These are phyloP conservation scores for Polypedilum vanderplanki DNA, from an alignment of 1,140 invertebrate genomes.

Conservation along the genomic window DNA sequence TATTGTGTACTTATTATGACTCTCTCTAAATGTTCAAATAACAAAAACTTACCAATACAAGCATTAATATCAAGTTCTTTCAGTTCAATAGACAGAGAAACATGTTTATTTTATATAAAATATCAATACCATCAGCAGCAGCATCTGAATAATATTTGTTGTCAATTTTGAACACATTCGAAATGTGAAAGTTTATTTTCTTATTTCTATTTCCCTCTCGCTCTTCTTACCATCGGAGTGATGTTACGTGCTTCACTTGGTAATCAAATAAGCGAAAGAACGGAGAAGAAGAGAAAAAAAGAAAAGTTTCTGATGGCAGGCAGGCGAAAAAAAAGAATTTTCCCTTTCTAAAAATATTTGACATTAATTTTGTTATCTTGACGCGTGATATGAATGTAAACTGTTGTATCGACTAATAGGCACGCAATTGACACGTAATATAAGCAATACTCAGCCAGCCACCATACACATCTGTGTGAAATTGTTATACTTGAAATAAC, in stretches of 20 bases:
- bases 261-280: background rate
- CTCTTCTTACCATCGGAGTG: background rate
- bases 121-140: background rate
- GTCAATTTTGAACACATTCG: background rate
- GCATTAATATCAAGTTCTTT: too few relatives aligned
- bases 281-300: background rate
- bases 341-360: slow-evolving; percentile 22
- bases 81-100: background rate
- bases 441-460: background rate
- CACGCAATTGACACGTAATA: slow-evolving; percentile 28
- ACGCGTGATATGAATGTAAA: slow-evolving; percentile 15
- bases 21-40: too few relatives aligned
- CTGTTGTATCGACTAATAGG: slow-evolving; percentile 23
- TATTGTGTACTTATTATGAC: too few relatives aligned
- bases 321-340: background rate
- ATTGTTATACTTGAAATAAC: background rate
- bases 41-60: too few relatives aligned
- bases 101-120: slow-evolving; percentile 20
- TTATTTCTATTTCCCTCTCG: too few relatives aligned
- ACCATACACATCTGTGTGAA: background rate
- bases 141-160: slow-evolving; percentile 1
- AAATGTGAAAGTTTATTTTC: too few relatives aligned
- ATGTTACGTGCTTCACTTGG: slow-evolving; percentile 11
- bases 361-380: slow-evolving; percentile 23
- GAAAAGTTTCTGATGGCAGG: background rate